Evolutionary conservation across 2,888 invertebrate species (phyloP), one percentile per base, ranked within the genome.

Genomic region (Fabriciana adippe): DNA sequence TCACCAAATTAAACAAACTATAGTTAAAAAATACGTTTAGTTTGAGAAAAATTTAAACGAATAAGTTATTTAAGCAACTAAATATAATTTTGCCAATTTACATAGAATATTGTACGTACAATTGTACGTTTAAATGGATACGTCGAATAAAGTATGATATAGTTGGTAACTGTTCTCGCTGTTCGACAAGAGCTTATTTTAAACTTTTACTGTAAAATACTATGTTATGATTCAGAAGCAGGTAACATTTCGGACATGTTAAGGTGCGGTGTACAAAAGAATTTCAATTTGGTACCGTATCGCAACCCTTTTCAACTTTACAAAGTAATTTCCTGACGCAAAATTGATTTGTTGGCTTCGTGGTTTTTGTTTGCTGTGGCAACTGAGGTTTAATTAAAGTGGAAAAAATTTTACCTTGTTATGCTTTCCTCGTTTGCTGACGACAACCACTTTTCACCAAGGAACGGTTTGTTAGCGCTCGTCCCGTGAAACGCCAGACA

Each of bases 321-420:
- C 69, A 88, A 89, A 89, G 90, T 91, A 91, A 92, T 90, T 90
- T 90, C 85, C 87, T 85, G 87, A 87, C 84, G 85, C 85, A 82
- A 88, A 91, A 91, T 91, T 90, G 91, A 91, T 92, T 91, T 90
- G 90, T 90, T 84, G 61, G 61, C 57, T 64, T 50, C 62, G 61
- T 79, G 87, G 86, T 83, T 87, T 87, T 87, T 88, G 88, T 90
- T 90, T 85, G 87, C 79, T 80, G 82, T 79, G 84, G 83, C 79
- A 73, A 86, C 81, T 83, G 84, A 66, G 83, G 83, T 87, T 90
- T 89, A 87, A 90, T 89, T 90, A 88, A 87, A 72, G 72, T 57
- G 60, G 69, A 68, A 73, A 73, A 75, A 71, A 70, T 71, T 60
- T 71, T 69, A 73, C 74, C 73, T 76, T 68, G 72, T 76, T 74